These are phyloP conservation scores for Xiphophorus maculatus DNA, from an alignment of 2,113 vertebrate genomes.

Conservation along the genomic window DNA sequence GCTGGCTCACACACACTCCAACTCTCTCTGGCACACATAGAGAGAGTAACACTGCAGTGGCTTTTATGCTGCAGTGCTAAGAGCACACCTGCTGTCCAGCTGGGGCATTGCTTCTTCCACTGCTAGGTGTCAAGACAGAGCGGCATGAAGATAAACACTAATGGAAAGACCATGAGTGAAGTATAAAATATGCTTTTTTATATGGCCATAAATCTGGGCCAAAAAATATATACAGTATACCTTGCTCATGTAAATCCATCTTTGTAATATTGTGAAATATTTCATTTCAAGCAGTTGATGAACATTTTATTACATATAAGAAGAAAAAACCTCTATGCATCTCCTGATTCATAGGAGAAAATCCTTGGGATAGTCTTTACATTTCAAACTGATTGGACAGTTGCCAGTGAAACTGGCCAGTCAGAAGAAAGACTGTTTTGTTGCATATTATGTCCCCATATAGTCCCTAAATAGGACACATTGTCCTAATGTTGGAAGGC, in stretches of 20 bases:
- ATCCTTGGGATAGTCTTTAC: not conserved
- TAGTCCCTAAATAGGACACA: not conserved
- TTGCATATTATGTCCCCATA: not conserved
- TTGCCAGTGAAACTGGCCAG: not conserved
- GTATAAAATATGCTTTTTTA: not conserved
- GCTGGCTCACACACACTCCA: constrained; percentile 21
- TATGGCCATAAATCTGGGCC: not conserved
- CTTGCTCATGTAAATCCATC: not conserved
- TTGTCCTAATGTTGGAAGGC: not conserved
- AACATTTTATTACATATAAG: not conserved
- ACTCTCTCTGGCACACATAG: constrained; percentile 20
- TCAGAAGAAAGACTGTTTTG: too few species aligned
- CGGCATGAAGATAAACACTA: not conserved
- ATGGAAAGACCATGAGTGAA: not conserved
- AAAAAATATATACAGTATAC: not conserved
- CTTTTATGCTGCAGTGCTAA: constrained; percentile 72
- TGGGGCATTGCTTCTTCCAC: constrained; percentile 61
- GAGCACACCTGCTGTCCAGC: constrained; percentile 74
- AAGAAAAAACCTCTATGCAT: not conserved
- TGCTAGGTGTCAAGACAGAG: not conserved
- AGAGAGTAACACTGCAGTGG: constrained; percentile 64
- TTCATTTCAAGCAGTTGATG: not conserved
- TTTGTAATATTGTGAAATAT: not conserved
- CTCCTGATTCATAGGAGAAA: not conserved
- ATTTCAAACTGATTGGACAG: not conserved